phyloP scores from a whole-genome alignment of 2,113 vertebrate genomes.

The Aptenodytes patagonicus region DNA sequence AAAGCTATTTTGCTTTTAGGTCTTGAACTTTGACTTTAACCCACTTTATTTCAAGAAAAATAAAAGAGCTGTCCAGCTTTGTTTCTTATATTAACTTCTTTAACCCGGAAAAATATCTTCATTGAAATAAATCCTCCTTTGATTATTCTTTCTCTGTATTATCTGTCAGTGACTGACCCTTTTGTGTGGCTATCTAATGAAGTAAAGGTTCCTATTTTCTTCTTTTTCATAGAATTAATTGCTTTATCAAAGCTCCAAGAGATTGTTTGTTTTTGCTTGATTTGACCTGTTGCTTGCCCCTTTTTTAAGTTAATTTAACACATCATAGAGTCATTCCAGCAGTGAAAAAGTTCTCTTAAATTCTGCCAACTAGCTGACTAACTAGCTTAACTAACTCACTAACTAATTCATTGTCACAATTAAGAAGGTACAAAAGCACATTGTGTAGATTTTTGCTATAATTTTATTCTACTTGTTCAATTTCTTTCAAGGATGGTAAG shows the following conservation, averaged over 20 bases:
- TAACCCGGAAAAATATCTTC: background rate
- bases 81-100: background rate
- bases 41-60: background rate
- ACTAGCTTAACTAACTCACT: background rate
- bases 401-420: background rate
- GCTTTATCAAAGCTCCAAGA: background rate
- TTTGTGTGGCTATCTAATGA: background rate
- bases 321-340: background rate
- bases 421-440: background rate
- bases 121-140: background rate
- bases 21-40: background rate
- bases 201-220: background rate
- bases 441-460: background rate
- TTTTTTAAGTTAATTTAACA: background rate
- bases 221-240: background rate
- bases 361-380: background rate
- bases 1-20: background rate
- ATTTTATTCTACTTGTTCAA: background rate
- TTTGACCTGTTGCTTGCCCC: background rate
- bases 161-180: background rate
- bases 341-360: background rate
- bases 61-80: background rate
- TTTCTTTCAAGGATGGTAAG: background rate
- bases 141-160: background rate
- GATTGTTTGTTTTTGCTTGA: background rate